Base-by-base conservation (phyloP, 2,888 invertebrate species). In the Catocala nupta region DNA sequence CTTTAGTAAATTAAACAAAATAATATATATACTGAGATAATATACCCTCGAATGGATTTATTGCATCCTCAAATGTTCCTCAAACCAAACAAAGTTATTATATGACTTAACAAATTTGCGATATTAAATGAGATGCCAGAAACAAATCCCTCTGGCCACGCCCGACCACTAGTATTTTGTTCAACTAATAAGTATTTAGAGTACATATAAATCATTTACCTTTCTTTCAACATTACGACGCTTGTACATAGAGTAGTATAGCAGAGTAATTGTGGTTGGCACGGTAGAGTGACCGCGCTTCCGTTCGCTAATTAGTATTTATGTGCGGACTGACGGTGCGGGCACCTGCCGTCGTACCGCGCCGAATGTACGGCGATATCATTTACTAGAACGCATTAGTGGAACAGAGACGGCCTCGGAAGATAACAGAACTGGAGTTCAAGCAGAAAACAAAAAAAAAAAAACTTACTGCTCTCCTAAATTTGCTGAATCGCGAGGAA, bases 191-290 rank as follows among this genome's bases (percentile, higher is more conserved):
- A 36, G n/a, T 50, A 36, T 16, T 49, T 42, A 61, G 25, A 25
- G 25, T 8, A 13, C 12, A 33, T n/a, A 66, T 63, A 62, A 63
- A 69, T 75, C 65, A 71, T 44, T 50, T 34, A 63, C 36, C 47
- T 39, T 53, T 51, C 6, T 47, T 11, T 5, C 34, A 49, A 10
- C 10, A 12, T 16, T 8, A 39, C 36, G 34, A 55, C 44, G 44
- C 51, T 51, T 13, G 34, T 52, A 59, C 47, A 43, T 53, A 65
- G 44, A 53, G n/a, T 16, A 58, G 36, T 55, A 47, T 51, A 39
- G 65, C 72, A 63, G 68, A 81, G 70, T 77, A 76, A 87, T 87
- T 75, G 84, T 81, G 80, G 65, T 86, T 90, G 89, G 88, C 89
- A 85, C 65, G 71, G 64, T 39, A 47, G 71, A 65, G 67, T 59